Percentiles rank a stretch among this genome's conserved stretches.
These are phyloP conservation scores for Trypoxylon attenuatum DNA, from an alignment of 2,888 invertebrate species.

Conservation along the genomic window DNA sequence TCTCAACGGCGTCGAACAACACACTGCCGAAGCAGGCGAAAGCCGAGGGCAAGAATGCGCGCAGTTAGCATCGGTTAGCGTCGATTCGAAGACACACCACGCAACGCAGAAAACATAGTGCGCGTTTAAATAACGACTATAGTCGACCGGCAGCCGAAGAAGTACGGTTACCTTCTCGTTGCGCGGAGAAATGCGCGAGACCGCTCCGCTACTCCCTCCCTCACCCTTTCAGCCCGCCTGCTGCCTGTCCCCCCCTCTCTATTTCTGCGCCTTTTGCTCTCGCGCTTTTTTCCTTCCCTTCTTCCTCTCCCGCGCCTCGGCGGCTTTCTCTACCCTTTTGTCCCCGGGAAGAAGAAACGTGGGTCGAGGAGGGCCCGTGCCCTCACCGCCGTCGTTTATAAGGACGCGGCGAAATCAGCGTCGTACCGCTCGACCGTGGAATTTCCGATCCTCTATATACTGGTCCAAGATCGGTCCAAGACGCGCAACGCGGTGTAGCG, in stretches of 20 bases:
- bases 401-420: constrained; percentile 35
- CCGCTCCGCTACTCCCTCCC: constrained; percentile 35
- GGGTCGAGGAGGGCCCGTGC: constrained; percentile 51
- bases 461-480: not conserved
- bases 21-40: no score
- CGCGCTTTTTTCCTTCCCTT: not conserved
- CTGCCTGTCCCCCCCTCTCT: not conserved
- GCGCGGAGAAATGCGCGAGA: constrained; percentile 55
- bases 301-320: not conserved
- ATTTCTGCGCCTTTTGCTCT: constrained; percentile 11
- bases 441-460: constrained; percentile 7
- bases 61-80: no score
- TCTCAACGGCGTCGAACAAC: no score
- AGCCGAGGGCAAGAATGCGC: no score
- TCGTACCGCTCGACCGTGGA: constrained; percentile 28
- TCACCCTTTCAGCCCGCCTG: constrained; percentile 12
- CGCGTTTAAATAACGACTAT: constrained; percentile 52
- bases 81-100: constrained; percentile 28
- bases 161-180: constrained; percentile 48
- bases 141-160: constrained; percentile 46
- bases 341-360: constrained; percentile 48
- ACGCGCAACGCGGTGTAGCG: not conserved
- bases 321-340: constrained; percentile 34
- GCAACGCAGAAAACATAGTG: constrained; percentile 35
- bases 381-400: constrained; percentile 33